phyloP scores from a whole-genome alignment of 2,113 vertebrate species.

The Melanerpes aurifrons region DNA sequence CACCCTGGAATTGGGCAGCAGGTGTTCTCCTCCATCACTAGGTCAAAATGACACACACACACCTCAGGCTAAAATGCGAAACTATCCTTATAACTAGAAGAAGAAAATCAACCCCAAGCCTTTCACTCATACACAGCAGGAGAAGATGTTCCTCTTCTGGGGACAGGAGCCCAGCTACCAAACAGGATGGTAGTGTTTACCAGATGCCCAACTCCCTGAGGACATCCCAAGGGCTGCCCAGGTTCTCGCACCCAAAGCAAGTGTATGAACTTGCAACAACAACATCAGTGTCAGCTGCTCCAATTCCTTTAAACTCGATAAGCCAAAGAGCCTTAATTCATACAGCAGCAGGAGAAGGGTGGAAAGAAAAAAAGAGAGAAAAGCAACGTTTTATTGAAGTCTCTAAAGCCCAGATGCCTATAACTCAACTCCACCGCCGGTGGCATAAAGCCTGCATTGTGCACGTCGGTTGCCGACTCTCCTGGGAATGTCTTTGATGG shows the following conservation, averaged over 20 bases:
- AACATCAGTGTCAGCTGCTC: conserved; percentile 5
- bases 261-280: not conserved
- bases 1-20: not conserved
- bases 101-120: not conserved
- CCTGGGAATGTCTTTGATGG: conserved; percentile 70
- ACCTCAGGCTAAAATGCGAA: not conserved
- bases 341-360: conserved; percentile 17
- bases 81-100: not conserved
- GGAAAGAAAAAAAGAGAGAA: not conserved
- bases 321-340: conserved; percentile 58
- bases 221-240: not conserved
- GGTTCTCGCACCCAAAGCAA: not conserved
- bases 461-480: conserved; percentile 41
- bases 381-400: conserved; percentile 37
- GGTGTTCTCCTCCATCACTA: not conserved
- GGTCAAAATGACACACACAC: not conserved
- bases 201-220: not conserved
- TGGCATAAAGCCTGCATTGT: conserved; percentile 75
- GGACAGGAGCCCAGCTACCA: not conserved
- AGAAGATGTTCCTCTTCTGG: not conserved
- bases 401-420: conserved; percentile 52
- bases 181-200: not conserved
- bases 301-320: conserved; percentile 25
- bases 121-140: not conserved
- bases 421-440: conserved; percentile 9